These are phyloP conservation scores for Caenorhabditis afra DNA, from an alignment of 2,888 invertebrate genomes.

Conservation along the genomic window DNA sequence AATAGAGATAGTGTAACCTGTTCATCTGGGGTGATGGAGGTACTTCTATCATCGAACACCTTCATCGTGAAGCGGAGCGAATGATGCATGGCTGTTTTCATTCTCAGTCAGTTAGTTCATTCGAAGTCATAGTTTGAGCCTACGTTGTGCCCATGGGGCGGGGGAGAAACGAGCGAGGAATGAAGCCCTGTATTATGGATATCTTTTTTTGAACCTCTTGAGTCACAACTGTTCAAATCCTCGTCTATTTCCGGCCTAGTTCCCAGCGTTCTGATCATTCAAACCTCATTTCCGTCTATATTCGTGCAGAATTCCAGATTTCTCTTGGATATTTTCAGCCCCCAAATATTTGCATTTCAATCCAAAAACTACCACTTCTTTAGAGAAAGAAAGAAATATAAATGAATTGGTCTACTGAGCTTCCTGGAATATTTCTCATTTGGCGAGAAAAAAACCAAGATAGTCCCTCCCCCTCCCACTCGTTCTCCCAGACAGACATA, in stretches of 20 bases:
- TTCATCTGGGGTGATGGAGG: background rate
- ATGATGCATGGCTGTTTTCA: slow-evolving; percentile 21
- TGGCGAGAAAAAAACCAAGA: background rate
- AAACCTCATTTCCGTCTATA: background rate
- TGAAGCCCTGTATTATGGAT: slow-evolving; percentile 16
- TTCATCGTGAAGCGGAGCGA: background rate
- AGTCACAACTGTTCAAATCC: slow-evolving; percentile 23
- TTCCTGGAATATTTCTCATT: background rate
- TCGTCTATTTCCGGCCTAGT: no score
- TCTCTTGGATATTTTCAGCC: slow-evolving; percentile 5
- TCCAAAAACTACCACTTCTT: background rate
- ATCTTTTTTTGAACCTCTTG: slow-evolving; percentile 7
- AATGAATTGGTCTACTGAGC: slow-evolving; percentile 4
- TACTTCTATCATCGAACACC: slow-evolving; percentile 5
- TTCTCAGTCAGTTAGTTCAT: slow-evolving; percentile 25
- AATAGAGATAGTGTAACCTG: slow-evolving; percentile 4
- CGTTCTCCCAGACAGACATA: background rate
- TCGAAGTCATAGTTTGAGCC: slow-evolving; percentile 24
- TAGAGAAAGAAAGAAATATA: background rate
- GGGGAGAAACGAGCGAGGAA: background rate
- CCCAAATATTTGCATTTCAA: background rate
- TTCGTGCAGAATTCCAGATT: slow-evolving; percentile 1
- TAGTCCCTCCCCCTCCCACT: background rate
- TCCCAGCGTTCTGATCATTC: no score
- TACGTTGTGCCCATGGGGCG: background rate